A percentile compares a stretch with the other conserved stretches of the same genome.
Evolutionary conservation across 2,797 vertebrate species (phyloP).

Genomic region (Danionella dracula): DNA sequence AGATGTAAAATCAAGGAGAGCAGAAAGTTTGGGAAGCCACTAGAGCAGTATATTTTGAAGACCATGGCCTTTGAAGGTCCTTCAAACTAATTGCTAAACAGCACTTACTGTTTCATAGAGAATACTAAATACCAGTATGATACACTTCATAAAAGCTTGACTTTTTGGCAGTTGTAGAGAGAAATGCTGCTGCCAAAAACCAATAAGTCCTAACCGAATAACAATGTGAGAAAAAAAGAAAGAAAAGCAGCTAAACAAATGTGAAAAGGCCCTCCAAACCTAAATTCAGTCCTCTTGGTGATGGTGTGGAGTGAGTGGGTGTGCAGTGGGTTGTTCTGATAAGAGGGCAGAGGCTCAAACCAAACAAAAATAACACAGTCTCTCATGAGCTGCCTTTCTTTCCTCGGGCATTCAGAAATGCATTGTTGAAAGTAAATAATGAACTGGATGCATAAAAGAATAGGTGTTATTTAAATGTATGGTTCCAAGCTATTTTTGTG

Average conservation of each 20-base stretch:
- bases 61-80: neutral
- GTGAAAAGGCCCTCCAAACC: slow-evolving; percentile 20
- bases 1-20: too few relatives aligned
- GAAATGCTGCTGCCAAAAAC: neutral
- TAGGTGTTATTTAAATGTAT: slow-evolving; percentile 22
- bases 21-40: too few relatives aligned
- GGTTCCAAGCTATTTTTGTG: slow-evolving; percentile 29
- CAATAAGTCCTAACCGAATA: neutral
- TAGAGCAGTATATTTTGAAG: too few relatives aligned
- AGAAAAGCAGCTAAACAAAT: slow-evolving; percentile 6
- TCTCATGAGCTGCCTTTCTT: slow-evolving; percentile 21
- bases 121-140: neutral
- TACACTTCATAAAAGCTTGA: neutral
- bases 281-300: slow-evolving; percentile 2
- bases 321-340: slow-evolving; percentile 7
- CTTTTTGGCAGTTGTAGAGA: neutral
- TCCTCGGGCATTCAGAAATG: slow-evolving; percentile 21
- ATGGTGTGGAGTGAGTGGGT: neutral
- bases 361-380: slow-evolving; percentile 20
- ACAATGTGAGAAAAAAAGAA: neutral
- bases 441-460: slow-evolving; percentile 24
- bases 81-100: neutral
- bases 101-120: neutral
- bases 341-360: slow-evolving; percentile 9
- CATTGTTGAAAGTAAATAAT: slow-evolving; percentile 29